Evolutionary conservation across 2,797 vertebrate genomes (phyloP), one percentile per base, ranked within the genome.

Genomic region (Kryptopterus vitreolus): DNA sequence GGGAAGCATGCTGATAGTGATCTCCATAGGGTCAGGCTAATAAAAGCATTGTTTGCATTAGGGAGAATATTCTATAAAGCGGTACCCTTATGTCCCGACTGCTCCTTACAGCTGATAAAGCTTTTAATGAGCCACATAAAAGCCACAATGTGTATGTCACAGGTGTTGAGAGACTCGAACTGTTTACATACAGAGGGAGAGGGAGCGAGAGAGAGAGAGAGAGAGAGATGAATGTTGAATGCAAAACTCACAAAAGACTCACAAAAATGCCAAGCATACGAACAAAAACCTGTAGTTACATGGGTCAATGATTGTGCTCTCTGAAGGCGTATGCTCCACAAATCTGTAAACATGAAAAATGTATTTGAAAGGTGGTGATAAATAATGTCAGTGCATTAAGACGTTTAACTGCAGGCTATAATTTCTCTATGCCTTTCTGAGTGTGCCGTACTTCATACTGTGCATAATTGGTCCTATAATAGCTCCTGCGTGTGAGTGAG

Each of bases 11-110:
- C 71, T 55, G 77, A 85, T 18, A 57, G 86, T 79, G 58, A 82
- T 82, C 82, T 85, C 69, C 81, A 83, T 52, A 29, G 70, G 78
- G 61, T 53, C 65, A 4, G 74, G 57, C 79, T 86, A 90, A 88
- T 59, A 80, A 78, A 87, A 80, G 73, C 4, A 0, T 18, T 63
- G 83, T 86, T 84, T 81, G 46, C 83, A 87, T 84, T 85, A 77
- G 55, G 68, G 73, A 75, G 59, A 77, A 71, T 58, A 82, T 85
- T 86, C 87, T 79, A 69, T 52, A 65, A 81, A n/a, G 57, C 70
- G 52, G 78, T 35, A n/a, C 83, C 69, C 77, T 15, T 61, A 71
- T 11, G 82, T 84, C 87, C 79, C n/a, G 57, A 76, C 83, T 81
- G 61, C 77, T 81, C 55, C 85, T 84, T 66, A 82, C 85, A 61